A percentile compares a stretch with the other conserved stretches of the same genome.
Conservation (phyloP, 1,140 invertebrate species). For the Lamellibrachia luymesi region DNA sequence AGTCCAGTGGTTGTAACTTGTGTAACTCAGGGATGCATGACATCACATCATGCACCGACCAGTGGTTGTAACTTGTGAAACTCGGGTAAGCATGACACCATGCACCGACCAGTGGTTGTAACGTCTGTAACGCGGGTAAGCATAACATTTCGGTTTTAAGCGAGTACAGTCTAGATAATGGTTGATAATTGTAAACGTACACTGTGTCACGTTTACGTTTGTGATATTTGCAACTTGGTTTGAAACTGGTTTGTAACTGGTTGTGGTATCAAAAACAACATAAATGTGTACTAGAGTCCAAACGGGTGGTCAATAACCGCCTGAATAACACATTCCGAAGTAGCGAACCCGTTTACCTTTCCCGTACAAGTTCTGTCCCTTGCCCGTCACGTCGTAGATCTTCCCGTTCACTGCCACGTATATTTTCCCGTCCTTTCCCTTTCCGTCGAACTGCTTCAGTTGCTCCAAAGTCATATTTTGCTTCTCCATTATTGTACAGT, state of each 20-base stretch:
- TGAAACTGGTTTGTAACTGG: neutral
- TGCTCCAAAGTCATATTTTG: slow-evolving; percentile 10
- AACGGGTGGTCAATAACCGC: neutral
- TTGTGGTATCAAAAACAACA: neutral
- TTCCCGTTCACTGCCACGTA: slow-evolving; percentile 5
- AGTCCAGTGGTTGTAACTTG: too few species aligned
- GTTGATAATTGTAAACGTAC: neutral
- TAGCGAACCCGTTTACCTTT: slow-evolving; percentile 3
- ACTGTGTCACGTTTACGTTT: neutral
- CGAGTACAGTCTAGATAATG: neutral
- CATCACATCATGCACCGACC: too few species aligned
- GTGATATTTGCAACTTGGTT: neutral
- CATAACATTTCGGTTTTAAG: too few species aligned
- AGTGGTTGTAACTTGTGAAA: too few species aligned
- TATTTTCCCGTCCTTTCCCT: neutral
- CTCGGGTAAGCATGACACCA: too few species aligned
- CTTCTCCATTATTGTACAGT: neutral
- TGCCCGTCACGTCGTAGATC: neutral
- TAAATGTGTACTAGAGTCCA: neutral
- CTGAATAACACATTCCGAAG: neutral
- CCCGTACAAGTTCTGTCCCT: neutral
- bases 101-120: too few species aligned
- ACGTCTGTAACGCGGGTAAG: too few species aligned
- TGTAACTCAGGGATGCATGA: too few species aligned
- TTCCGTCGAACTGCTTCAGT: neutral